Evolutionary conservation across 2,888 invertebrate genomes (phyloP).

Genomic region (Rhorus exstirpatorius): DNA sequence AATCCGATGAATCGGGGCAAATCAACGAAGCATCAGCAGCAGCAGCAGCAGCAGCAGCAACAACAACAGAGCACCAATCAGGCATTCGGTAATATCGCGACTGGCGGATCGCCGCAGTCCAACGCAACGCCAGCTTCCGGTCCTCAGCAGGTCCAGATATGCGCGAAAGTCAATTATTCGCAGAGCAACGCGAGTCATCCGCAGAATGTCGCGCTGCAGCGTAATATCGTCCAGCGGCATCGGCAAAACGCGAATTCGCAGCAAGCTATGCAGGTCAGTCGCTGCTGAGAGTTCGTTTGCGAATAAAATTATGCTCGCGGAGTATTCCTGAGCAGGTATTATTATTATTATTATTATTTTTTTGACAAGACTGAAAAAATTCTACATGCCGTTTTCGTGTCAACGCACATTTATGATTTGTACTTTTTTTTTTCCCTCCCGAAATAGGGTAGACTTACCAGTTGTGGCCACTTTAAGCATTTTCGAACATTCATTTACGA

Average conservation of each 20-base stretch:
- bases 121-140: conserved; percentile 76
- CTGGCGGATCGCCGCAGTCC: conserved; percentile 26
- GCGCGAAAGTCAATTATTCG: conserved; percentile 75
- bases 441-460: too few relatives aligned
- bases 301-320: not conserved
- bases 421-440: too few relatives aligned
- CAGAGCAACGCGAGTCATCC: conserved; percentile 71
- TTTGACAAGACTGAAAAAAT: too few relatives aligned
- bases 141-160: conserved; percentile 80
- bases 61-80: conserved; percentile 63
- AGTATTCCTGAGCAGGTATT: not conserved
- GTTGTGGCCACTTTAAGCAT: too few relatives aligned
- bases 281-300: not conserved
- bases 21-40: conserved; percentile 49
- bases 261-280: conserved; percentile 60
- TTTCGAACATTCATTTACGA: too few relatives aligned
- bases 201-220: conserved; percentile 54
- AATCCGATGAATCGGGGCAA: conserved; percentile 59
- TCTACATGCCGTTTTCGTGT: too few relatives aligned
- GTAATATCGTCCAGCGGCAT: conserved; percentile 54
- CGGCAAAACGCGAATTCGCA: conserved; percentile 70
- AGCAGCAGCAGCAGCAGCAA: conserved; percentile 64
- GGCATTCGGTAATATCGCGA: conserved; percentile 64
- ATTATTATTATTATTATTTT: not conserved
- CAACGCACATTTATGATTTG: too few relatives aligned